Conservation (phyloP, 1,140 invertebrate genomes). For the Drosophila lacertosa region DNA sequence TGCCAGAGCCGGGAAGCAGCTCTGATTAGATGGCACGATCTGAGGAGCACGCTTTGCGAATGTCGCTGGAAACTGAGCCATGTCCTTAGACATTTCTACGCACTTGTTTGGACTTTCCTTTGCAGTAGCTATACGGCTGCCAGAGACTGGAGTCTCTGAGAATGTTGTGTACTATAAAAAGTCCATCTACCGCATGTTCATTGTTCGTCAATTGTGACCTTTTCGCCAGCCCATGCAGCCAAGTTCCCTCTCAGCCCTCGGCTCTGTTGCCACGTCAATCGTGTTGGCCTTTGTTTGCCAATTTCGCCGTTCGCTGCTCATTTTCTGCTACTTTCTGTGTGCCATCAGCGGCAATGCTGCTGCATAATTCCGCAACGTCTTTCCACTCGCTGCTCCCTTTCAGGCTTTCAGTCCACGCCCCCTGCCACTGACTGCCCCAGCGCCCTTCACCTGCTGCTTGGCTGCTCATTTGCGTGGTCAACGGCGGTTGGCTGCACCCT, state of each 20-base stretch:
- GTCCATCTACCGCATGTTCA: conserved; percentile 9
- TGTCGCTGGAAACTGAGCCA: background rate
- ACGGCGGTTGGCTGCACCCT: conserved; percentile 59
- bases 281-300: conserved; percentile 63
- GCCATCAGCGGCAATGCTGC: conserved; percentile 9
- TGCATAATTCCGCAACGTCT: conserved; percentile 51
- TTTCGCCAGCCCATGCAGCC: background rate
- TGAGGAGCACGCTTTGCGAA: background rate
- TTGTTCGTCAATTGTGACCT: conserved; percentile 25
- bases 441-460: conserved; percentile 41
- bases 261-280: conserved; percentile 35
- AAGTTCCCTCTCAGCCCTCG: background rate
- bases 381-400: conserved; percentile 2
- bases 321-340: conserved; percentile 56
- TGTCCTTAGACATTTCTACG: background rate
- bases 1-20: background rate
- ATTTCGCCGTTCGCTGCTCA: conserved; percentile 68
- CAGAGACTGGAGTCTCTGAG: too few species aligned
- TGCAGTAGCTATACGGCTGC: too few species aligned
- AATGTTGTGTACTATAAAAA: too few species aligned
- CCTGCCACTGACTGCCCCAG: too few species aligned
- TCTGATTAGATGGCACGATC: conserved; percentile 8
- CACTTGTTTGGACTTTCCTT: background rate
- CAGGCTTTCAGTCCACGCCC: background rate
- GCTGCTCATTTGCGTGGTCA: conserved; percentile 59